Conservation (phyloP, 2,888 invertebrate species). For the Meghimatium bilineatum region DNA sequence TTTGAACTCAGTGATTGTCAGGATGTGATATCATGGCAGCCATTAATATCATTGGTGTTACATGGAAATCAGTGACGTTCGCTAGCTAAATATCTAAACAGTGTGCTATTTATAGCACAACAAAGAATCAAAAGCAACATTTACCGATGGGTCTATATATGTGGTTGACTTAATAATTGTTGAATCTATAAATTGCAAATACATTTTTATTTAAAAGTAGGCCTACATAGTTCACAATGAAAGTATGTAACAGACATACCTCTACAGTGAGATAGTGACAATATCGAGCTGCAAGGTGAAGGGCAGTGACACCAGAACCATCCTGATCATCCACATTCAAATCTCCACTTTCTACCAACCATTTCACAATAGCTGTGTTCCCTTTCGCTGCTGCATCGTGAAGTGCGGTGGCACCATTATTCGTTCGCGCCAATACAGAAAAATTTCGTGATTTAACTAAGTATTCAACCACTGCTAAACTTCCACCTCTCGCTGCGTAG, state of each 20-base stretch:
- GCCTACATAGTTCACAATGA: neutral
- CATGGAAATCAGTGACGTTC: too few species aligned
- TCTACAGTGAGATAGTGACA: slow-evolving; percentile 80
- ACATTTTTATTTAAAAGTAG: too few species aligned
- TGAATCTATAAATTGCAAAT: too few species aligned
- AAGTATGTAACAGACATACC: slow-evolving; percentile 20
- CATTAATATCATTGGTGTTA: too few species aligned
- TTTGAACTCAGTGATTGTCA: too few species aligned
- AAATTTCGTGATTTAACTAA: slow-evolving; percentile 68
- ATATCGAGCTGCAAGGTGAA: slow-evolving; percentile 78
- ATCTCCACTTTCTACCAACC: slow-evolving; percentile 69
- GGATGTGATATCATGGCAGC: too few species aligned
- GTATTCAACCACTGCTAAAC: slow-evolving; percentile 68
- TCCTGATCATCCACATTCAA: slow-evolving; percentile 73
- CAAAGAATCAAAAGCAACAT: too few species aligned
- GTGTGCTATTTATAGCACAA: too few species aligned
- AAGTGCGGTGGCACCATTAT: slow-evolving; percentile 75
- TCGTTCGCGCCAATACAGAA: slow-evolving; percentile 57
- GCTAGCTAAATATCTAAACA: too few species aligned
- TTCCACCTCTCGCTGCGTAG: slow-evolving; percentile 76
- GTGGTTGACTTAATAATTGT: too few species aligned
- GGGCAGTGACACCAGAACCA: slow-evolving; percentile 74
- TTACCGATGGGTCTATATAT: too few species aligned
- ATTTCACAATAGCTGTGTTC: slow-evolving; percentile 71
- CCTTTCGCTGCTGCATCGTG: slow-evolving; percentile 78